Base-by-base conservation (phyloP, 2,888 invertebrate species). In the Ormyrus rosae region DNA sequence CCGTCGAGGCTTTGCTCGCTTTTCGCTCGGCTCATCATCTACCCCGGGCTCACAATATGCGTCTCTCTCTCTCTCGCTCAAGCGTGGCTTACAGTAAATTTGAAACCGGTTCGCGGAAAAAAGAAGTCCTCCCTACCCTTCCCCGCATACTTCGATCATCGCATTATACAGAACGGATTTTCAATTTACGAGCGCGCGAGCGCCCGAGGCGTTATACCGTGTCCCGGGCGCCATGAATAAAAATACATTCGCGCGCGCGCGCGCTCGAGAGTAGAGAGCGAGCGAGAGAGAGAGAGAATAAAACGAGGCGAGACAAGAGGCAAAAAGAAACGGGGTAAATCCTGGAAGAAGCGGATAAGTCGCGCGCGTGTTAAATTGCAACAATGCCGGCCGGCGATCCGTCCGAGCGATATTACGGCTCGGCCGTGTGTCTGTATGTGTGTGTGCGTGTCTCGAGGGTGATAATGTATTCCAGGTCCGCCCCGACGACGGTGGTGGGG, bases 401-500 rank as follows among this genome's bases (percentile, higher is more conserved):
- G 77, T 48, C 70, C 69, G 61, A 55, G 64, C 77, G 81, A 81
- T 81, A 81, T 70, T 72, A 75, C 67, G 34, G 34, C 34, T 34
- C 34, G 34, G 34, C 34, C 34, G 34, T 1, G 34, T 34, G 56
- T 61, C 65, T 46, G 48, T 53, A 9, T 61, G 64, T 48, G 81
- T 75, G 65, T 45, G 58, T n/a, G 69, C 78, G 67, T 74, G 64
- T 74, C 78, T 86, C 86, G 86, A 87, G 88, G 88, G 88, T 89
- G 89, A 88, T 90, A 90, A 90, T 90, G 87, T 90, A 90, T 90
- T 90, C 90, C 88, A 90, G 90, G 89, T 89, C 90, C 90, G 90
- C 90, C 90, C 90, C 89, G 85, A 34, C 34, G 46, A 4, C 11
- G 76, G 76, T 80, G 86, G 89, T 88, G 87, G 89, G 90, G 89